Conservation (phyloP, 2,797 vertebrate species). For the Macrochelys suwanniensis region DNA sequence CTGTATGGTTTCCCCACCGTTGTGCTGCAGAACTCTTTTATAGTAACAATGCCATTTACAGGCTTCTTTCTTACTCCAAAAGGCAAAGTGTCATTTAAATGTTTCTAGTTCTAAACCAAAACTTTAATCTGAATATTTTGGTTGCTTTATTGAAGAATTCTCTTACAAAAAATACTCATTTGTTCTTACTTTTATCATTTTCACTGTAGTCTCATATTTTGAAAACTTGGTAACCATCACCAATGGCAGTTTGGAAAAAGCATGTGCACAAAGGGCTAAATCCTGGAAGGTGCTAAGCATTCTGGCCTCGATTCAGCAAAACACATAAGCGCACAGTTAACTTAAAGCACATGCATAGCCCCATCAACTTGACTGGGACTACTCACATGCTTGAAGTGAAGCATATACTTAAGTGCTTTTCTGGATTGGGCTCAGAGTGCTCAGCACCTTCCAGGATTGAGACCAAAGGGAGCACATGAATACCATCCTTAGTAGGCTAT, state of each 20-base stretch:
- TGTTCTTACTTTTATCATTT: neutral
- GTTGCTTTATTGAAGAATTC: slow-evolving; percentile 26
- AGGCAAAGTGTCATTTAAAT: slow-evolving; percentile 63
- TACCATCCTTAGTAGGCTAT: neutral
- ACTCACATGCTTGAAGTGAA: neutral
- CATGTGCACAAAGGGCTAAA: neutral
- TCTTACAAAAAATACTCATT: slow-evolving; percentile 33
- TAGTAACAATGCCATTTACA: slow-evolving; percentile 40
- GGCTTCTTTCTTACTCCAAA: slow-evolving; percentile 39
- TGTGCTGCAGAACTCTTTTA: slow-evolving; percentile 4
- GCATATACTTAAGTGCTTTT: neutral
- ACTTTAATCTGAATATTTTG: neutral
- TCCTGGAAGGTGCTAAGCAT: neutral
- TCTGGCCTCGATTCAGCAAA: neutral
- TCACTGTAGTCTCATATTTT: neutral
- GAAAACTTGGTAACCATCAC: neutral
- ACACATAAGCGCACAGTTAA: neutral
- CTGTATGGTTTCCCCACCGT: neutral
- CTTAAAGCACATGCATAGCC: neutral
- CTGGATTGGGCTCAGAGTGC: neutral
- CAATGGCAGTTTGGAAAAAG: neutral
- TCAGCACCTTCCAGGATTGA: neutral
- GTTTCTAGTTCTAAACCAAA: slow-evolving; percentile 55
- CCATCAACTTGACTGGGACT: neutral
- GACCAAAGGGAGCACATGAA: neutral